Conservation (phyloP, 2,797 vertebrate species). For the Schizopygopsis pylzovi region DNA sequence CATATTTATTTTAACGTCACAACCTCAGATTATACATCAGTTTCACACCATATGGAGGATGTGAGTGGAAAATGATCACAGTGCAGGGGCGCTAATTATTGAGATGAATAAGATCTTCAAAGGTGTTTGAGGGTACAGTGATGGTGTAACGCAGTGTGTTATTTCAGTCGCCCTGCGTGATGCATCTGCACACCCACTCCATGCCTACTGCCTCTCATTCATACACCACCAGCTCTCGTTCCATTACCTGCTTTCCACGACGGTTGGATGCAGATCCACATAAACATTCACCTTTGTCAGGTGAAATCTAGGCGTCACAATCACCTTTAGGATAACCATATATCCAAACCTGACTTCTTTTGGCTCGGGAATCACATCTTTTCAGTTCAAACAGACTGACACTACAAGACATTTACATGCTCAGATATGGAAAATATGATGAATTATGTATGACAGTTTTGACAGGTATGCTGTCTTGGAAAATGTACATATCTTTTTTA, state of each 20-base stretch:
- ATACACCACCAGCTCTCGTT: constrained; percentile 70
- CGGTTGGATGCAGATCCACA: constrained; percentile 65
- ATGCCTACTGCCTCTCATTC: constrained; percentile 73
- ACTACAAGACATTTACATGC: constrained; percentile 16
- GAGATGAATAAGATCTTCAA: constrained; percentile 15
- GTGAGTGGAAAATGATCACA: constrained; percentile 4
- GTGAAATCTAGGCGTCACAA: constrained; percentile 4
- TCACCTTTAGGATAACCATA: neutral
- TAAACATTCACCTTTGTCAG: neutral
- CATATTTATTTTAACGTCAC: neutral
- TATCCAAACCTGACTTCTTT: neutral
- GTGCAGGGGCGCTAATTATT: neutral
- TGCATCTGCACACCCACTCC: constrained; percentile 75
- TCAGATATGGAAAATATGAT: neutral
- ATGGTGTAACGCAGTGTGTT: constrained; percentile 62
- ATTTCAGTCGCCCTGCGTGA: constrained; percentile 66
- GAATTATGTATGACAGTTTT: constrained; percentile 25
- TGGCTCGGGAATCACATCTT: neutral
- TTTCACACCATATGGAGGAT: neutral
- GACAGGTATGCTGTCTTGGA: constrained; percentile 13
- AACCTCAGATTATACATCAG: neutral
- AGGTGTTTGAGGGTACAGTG: constrained; percentile 44
- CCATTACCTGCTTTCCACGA: constrained; percentile 72
- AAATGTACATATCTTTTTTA: neutral
- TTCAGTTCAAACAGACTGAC: constrained; percentile 22